Base-by-base conservation (phyloP, 2,797 vertebrate genomes). In the Hippopotamyrus pictus region DNA sequence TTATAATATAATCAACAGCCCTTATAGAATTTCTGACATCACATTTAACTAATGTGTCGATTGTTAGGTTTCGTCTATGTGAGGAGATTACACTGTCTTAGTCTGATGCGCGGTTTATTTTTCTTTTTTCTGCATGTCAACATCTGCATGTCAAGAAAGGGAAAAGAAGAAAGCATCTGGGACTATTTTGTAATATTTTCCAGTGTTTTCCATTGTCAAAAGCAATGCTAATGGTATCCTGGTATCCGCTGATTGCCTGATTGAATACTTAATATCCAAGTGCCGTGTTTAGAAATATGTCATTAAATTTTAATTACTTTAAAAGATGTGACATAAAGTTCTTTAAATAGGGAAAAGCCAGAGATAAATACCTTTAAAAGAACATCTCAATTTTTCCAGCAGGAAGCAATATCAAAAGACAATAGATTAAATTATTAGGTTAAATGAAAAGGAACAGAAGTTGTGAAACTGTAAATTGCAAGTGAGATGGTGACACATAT, bases 131-230 rank as follows among this genome's bases (percentile, higher is more conserved):
- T 89, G 50, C 44, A 53, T 73, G 22, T 33, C 17, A 44, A 50
- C 48, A 50, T 50, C 50, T 51, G 50, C 19, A 88, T 69, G 17
- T 57, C 88, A 83, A 25, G 22, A 88, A 46, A 90, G 88, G 46
- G 2, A 57, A 8, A 41, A 9, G 33, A 46, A 46, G 19, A 46
- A 22, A 6, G 33, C 86, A 89, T 37, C 51, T 29, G 51, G 46
- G 88, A 46, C 8, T 59, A 59, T 88, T 82, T 22, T 25, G 11
- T 85, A 51, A 53, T 88, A 84, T 76, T 90, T 89, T 53, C 50
- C 59, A 84, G 22, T 22, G 33, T 54, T 51, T 65, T 6, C 50
- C 89, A 92, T 44, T 93, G 89, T 92, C 91, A 94, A 86, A 83
- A 89, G 59, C 79, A 50, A 22, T 22, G 6, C 41, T 62, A 85